phyloP scores from a whole-genome alignment of 30 jellyfish, hydroid and myxozoan species.

The Nemopilema nomurai region DNA sequence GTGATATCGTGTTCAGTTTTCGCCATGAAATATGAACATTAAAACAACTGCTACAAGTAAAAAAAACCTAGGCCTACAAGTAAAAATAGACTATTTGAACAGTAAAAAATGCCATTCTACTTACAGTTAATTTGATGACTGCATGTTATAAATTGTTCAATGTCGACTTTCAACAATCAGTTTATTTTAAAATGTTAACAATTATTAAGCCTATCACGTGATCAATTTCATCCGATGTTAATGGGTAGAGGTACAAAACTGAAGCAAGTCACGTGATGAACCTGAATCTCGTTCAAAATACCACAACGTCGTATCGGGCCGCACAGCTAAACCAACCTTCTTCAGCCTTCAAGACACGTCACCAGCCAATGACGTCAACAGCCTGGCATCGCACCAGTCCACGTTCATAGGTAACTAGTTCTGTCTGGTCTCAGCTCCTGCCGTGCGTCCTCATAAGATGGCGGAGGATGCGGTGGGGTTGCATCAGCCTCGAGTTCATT shows the following conservation, averaged over 20 bases:
- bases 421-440: constrained; percentile 48
- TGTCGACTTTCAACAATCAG: constrained; percentile 8
- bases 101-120: constrained; percentile 48
- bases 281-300: background rate
- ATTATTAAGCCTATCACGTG: constrained; percentile 22
- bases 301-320: constrained; percentile 43
- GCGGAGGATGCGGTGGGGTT: background rate
- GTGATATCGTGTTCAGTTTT: background rate
- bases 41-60: background rate
- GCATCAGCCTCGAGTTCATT: constrained; percentile 23
- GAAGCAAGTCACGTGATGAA: background rate
- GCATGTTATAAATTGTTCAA: constrained; percentile 46
- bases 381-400: background rate
- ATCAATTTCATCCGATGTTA: constrained; percentile 12
- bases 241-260: background rate
- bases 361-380: background rate
- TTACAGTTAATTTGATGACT: constrained; percentile 37
- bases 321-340: constrained; percentile 39
- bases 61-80: background rate
- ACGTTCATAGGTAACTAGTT: constrained; percentile 55
- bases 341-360: constrained; percentile 1
- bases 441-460: background rate
- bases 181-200: constrained; percentile 6
- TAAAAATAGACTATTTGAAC: constrained; percentile 44
- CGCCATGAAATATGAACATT: background rate